These are phyloP conservation scores for Caenorhabditis inopinata DNA, from an alignment of 1,140 invertebrate species.

Conservation along the genomic window DNA sequence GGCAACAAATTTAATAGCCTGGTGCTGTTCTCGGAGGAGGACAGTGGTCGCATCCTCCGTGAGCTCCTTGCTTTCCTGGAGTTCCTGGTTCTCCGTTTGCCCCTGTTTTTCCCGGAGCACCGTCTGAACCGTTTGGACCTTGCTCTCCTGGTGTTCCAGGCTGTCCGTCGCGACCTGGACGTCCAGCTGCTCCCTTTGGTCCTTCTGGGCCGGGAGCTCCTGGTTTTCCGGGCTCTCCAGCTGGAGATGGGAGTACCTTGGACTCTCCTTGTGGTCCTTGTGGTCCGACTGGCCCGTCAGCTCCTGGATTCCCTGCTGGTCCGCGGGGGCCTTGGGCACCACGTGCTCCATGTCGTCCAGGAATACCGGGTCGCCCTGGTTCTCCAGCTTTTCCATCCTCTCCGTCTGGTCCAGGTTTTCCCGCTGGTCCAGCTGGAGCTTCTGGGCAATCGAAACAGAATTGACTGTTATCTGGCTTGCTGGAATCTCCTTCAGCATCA, in stretches of 20 bases:
- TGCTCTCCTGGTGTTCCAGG: slow-evolving; percentile 39
- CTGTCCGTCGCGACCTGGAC: slow-evolving; percentile 35
- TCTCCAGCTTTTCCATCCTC: slow-evolving; percentile 45
- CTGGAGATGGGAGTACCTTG: slow-evolving; percentile 26
- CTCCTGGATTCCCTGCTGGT: slow-evolving; percentile 39
- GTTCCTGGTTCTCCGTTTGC: slow-evolving; percentile 39
- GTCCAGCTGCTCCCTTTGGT: slow-evolving; percentile 40
- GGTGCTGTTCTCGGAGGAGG: slow-evolving; percentile 47
- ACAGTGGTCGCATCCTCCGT: slow-evolving; percentile 45
- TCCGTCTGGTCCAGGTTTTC: slow-evolving; percentile 45
- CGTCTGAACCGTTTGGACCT: slow-evolving; percentile 25
- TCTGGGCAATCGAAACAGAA: slow-evolving; percentile 49
- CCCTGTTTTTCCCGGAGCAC: slow-evolving; percentile 49
- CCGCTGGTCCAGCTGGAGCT: slow-evolving; percentile 46
- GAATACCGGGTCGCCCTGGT: slow-evolving; percentile 40
- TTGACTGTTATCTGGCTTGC: slow-evolving; percentile 26
- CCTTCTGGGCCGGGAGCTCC: slow-evolving; percentile 43
- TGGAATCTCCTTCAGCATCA: slow-evolving; percentile 27
- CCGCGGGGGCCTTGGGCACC: slow-evolving; percentile 43
- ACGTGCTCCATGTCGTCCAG: slow-evolving; percentile 39
- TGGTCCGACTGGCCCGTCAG: slow-evolving; percentile 10
- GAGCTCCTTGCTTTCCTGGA: slow-evolving; percentile 35
- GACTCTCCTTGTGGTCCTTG: slow-evolving; percentile 35
- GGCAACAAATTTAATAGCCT: slow-evolving; percentile 40
- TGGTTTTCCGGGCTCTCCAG: slow-evolving; percentile 35